phyloP scores from a whole-genome alignment of 2,113 vertebrate genomes.

The Pelodiscus sinensis region DNA sequence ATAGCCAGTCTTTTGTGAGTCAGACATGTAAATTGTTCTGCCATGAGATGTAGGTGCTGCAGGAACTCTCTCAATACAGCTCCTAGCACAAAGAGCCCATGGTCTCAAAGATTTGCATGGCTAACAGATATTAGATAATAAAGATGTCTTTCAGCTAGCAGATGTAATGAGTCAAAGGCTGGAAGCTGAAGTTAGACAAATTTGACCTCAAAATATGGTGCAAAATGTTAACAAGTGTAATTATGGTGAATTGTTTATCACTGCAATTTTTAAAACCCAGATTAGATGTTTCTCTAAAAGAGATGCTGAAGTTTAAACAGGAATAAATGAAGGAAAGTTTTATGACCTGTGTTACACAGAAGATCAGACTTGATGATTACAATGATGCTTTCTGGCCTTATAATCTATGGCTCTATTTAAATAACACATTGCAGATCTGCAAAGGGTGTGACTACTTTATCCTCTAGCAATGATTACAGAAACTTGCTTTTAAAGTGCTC shows the following conservation, averaged over 20 bases:
- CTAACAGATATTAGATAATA: neutral
- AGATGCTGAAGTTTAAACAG: slow-evolving; percentile 33
- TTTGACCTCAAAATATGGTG: neutral
- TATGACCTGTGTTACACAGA: slow-evolving; percentile 29
- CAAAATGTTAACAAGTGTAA: fast-evolving
- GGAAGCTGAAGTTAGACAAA: neutral
- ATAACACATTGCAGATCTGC: slow-evolving; percentile 76
- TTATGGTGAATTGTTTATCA: neutral
- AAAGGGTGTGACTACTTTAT: slow-evolving; percentile 75
- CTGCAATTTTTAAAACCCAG: slow-evolving; percentile 13
- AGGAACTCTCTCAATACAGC: neutral
- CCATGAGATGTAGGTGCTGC: neutral
- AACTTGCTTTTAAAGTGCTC: slow-evolving; percentile 75
- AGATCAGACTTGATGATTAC: slow-evolving; percentile 48
- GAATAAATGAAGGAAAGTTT: slow-evolving; percentile 51
- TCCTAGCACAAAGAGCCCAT: neutral
- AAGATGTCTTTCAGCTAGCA: neutral
- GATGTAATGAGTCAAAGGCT: neutral
- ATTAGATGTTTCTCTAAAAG: neutral
- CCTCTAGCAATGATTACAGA: slow-evolving; percentile 73
- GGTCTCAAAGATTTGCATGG: neutral
- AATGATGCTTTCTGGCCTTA: slow-evolving; percentile 53
- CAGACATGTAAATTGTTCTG: neutral
- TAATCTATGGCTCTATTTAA: slow-evolving; percentile 36
- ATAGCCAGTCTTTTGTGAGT: neutral